Evolutionary conservation across 1,140 invertebrate genomes (phyloP), one percentile per base, ranked within the genome.

Genomic region (Drosophila pallidifrons): DNA sequence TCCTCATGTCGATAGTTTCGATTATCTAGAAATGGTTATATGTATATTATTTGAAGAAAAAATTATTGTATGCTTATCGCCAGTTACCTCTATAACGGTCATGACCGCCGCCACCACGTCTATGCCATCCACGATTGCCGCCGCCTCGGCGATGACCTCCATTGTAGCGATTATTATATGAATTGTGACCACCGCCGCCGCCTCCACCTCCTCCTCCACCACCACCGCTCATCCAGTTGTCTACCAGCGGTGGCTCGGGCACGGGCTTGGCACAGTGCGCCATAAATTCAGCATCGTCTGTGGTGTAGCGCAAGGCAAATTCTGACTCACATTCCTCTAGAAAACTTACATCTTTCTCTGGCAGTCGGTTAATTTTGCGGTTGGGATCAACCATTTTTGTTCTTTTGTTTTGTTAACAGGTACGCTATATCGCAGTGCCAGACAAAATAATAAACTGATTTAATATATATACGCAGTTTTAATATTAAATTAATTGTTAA

Each of bases 251-350:
- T 11, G 94, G 94, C 11, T 88, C 87, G 10, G 77, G 76, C 11
- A 77, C n/a, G 2, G 91, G 75, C 30, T 86, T 74, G 8, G 77
- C 72, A 54, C 93, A 93, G 2, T 93, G 82, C 41, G 92, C 91
- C 75, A 93, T 91, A 74, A 94, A 95, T 30, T 93, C 93, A 28
- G 59, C 67, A 82, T 95, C 94, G 2, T 93, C 85, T 10, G 94
- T 93, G 20, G 94, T 94, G 57, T 93, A 95, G 54, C 94, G 93
- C 68, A 91, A 69, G 25, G 83, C 79, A 71, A 95, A 95, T 77
- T 94, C 94, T 15, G 92, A 75, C 60, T 95, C 94, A 65, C 94
- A 95, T 75, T 94, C 91, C 35, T 91, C 90, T 15, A 95, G 65
- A 60, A 94, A 94, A 25, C 89, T 83, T 3, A 92, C 49, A 67